These are phyloP conservation scores for Drosophila planitibia DNA, from an alignment of 2,888 invertebrate genomes.

Conservation along the genomic window DNA sequence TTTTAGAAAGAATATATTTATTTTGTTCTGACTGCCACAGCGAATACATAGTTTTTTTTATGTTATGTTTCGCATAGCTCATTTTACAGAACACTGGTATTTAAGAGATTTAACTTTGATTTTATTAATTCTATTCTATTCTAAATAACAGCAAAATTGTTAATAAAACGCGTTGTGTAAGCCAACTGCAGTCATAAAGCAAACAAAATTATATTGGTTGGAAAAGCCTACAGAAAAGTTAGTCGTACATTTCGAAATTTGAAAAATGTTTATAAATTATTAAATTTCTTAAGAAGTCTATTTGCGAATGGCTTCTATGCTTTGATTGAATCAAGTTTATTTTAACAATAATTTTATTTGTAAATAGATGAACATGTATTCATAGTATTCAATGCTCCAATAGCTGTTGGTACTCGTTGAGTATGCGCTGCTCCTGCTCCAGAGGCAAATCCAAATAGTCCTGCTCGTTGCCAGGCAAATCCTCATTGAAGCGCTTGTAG, in stretches of 20 bases:
- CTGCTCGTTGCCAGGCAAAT: constrained; percentile 87
- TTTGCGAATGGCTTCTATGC: not conserved
- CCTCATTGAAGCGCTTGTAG: constrained; percentile 87
- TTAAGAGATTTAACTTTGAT: not conserved
- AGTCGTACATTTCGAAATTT: not conserved
- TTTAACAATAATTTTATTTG: not conserved
- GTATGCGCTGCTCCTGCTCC: constrained; percentile 89
- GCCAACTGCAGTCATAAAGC: not conserved
- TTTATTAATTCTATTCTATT: not conserved
- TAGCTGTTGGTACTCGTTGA: constrained; percentile 88
- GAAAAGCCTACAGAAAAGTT: not conserved
- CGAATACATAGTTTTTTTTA: not conserved
- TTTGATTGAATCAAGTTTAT: not conserved
- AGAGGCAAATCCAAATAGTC: constrained; percentile 91
- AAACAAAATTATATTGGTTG: not conserved
- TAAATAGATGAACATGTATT: not conserved
- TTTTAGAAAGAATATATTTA: not conserved
- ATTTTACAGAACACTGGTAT: not conserved
- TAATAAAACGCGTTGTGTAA: no score
- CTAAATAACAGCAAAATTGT: no score
- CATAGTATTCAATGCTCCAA: constrained; percentile 81
- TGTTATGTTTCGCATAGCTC: not conserved
- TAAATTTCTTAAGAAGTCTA: not conserved
- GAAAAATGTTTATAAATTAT: not conserved
- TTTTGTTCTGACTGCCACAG: not conserved